Percentiles rank a stretch among this genome's conserved stretches.
Evolutionary conservation across 1,140 invertebrate species (phyloP).

Genomic region (Drosophila prosaltans): DNA sequence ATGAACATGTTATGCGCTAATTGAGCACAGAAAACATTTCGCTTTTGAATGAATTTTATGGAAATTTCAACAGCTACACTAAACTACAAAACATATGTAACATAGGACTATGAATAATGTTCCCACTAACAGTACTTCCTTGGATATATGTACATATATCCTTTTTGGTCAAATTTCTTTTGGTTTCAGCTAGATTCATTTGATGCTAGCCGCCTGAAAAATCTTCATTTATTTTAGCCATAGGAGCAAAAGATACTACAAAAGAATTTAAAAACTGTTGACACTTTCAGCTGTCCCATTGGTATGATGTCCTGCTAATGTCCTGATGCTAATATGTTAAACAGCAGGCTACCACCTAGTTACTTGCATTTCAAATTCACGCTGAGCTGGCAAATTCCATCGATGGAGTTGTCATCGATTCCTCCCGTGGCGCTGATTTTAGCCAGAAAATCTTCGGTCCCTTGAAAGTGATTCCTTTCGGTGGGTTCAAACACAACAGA

Average conservation of each 20-base stretch:
- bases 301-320: constrained; percentile 32
- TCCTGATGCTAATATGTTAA: constrained; percentile 76
- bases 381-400: constrained; percentile 43
- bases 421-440: constrained; percentile 25
- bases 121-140: too few relatives aligned
- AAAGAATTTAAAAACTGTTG: constrained; percentile 41
- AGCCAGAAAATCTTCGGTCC: constrained; percentile 54
- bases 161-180: too few relatives aligned
- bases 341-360: constrained; percentile 55
- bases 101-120: too few relatives aligned
- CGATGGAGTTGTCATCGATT: constrained; percentile 46
- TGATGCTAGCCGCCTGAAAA: not conserved
- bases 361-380: constrained; percentile 38
- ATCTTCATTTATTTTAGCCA: not conserved
- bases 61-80: constrained; percentile 50
- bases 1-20: constrained; percentile 74
- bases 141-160: too few relatives aligned
- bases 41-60: constrained; percentile 41
- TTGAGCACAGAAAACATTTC: constrained; percentile 71
- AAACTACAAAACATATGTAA: constrained; percentile 16
- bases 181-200: too few relatives aligned
- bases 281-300: constrained; percentile 71
- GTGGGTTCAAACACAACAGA: constrained; percentile 1
- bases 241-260: not conserved
- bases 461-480: constrained; percentile 29